Base-by-base conservation (phyloP, 1,140 invertebrate genomes). In the Argopecten irradians region DNA sequence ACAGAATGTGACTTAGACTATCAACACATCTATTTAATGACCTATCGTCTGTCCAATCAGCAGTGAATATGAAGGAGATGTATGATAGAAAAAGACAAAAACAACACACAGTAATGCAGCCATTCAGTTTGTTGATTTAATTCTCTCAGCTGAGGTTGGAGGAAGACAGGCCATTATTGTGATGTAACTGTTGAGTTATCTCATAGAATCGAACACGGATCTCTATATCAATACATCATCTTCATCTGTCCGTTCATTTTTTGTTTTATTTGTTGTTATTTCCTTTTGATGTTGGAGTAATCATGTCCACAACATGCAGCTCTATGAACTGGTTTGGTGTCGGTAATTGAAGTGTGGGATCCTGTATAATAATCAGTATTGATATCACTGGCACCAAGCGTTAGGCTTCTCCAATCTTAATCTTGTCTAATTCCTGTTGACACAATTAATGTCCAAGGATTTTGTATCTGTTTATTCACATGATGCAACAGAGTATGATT, bases 151-250 rank as follows among this genome's bases (percentile, higher is more conserved):
- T 71, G 11, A 16, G 55, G 16, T 2, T 71, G 55, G 13, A 71
- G 22, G n/a, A 5, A 71, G 55, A 28, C 55, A 28, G 55, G 22
- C 55, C 55, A 28, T 71, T 71, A 28, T 71, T 3, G 8, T 71
- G 19, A 71, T 71, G 55, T 71, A 28, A n/a, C n/a, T 71, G 1
- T 28, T 39, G 5, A 71, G 55, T 71, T 71, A 71, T 71, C 55
- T 3, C 55, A n/a, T 71, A 71, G 8, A 71, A 55, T 55, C 43
- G 22, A 55, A 46, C 43, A 71, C 55, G 5, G 5, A 71, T n/a
- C n/a, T 71, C 55, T n/a, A n/a, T 71, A 71, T 71, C 55, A 71
- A 71, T 71, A 71, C 22, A 71, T 71, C 55, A 71, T 71, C 55
- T 71, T 71, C 55, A n/a, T 71, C 55, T 71, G 36, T 1, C 55